Percentiles rank a stretch among this genome's conserved stretches.
phyloP scores from a whole-genome alignment of 1,140 invertebrate species.

The Kradibia gibbosae region DNA sequence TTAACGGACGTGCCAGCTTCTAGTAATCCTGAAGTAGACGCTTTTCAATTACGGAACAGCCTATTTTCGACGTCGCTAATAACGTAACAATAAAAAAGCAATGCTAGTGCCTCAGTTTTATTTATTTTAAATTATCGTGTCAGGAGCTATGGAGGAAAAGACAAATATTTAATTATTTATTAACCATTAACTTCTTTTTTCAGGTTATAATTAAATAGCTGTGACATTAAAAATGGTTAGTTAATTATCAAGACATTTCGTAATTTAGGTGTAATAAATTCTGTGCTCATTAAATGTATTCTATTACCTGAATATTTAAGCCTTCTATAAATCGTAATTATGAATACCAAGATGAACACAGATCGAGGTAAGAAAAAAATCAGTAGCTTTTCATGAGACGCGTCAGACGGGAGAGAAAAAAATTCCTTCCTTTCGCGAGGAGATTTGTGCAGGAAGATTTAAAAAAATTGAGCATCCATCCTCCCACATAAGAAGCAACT shows the following conservation, averaged over 20 bases:
- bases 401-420: background rate
- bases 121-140: background rate
- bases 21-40: background rate
- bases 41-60: conserved; percentile 23
- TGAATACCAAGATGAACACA: no score
- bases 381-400: background rate
- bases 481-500: background rate
- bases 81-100: background rate
- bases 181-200: background rate
- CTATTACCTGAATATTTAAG: no score
- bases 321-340: no score
- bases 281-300: no score
- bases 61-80: background rate
- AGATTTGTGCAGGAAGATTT: background rate
- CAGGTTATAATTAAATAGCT: background rate
- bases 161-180: background rate
- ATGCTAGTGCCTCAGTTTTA: background rate
- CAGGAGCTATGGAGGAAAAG: background rate
- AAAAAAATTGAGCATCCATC: conserved; percentile 19
- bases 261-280: no score
- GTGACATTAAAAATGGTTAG: no score
- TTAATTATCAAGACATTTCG: no score
- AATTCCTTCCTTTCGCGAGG: background rate
- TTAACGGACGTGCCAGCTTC: conserved; percentile 11
- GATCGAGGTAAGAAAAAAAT: background rate